Evolutionary conservation across 2,113 vertebrate species (phyloP), one percentile per base, ranked within the genome.

Genomic region (Colaptes auratus): DNA sequence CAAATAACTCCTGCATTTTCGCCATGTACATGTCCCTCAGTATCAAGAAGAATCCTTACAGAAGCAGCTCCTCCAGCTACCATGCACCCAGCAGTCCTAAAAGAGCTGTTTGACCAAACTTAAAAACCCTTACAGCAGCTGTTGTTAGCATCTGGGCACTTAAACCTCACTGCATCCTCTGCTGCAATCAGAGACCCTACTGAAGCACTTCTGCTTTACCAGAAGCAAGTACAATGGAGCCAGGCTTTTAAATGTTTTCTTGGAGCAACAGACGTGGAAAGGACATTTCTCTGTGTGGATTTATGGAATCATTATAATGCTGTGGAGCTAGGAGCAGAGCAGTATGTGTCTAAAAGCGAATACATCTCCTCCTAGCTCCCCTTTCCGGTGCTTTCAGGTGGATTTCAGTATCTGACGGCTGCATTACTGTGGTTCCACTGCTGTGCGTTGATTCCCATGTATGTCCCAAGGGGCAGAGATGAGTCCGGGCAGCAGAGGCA

Each of bases 341-440:
- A 4, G 1, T 5, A 5, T 0, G 0, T 31, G 4, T 5, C 21
- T 31, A 25, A 16, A 25, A 56, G 23, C 0, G 1, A 4, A 55
- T 3, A 2, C 0, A 1, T 6, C 8, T 33, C 39, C 64, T 83
- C 55, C 64, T 12, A 3, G 7, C n/a, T 8, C 28, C 77, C 3
- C 30, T 13, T 25, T 16, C 36, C 9, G 46, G 9, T 2, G 36
- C 2, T 15, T 9, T 10, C 3, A 5, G 3, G 13, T 9, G 19
- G 20, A n/a, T 27, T 31, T 4, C 17, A 20, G 2, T 1, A 23
- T 24, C 46, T 4, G 53, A 4, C 0, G 42, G 65, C 1, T 74
- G 36, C 52, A 31, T 4, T 1, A 6, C 12, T 3, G 56, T 2
- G 69, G 31, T 30, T 23, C 7, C 28, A 9, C 12, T 1, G 7